Conservation (phyloP, 1,140 invertebrate genomes). For the Drosophila tsacasi region DNA sequence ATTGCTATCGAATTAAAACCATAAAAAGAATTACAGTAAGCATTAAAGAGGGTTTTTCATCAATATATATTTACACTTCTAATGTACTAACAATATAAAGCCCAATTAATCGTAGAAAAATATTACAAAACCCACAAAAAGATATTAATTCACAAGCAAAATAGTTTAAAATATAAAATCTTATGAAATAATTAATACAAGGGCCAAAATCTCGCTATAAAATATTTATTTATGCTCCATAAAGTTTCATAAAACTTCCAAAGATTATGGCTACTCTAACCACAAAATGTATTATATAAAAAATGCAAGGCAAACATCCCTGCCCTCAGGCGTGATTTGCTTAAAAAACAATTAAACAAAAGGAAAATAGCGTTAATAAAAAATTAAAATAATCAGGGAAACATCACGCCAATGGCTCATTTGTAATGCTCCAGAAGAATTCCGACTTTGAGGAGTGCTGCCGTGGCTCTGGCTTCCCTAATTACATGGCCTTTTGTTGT, state of each 20-base stretch:
- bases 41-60: not conserved
- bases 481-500: conserved; percentile 61
- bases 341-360: conserved; percentile 76
- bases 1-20: not conserved
- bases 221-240: conserved; percentile 27
- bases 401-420: conserved; percentile 75
- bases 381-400: conserved; percentile 65
- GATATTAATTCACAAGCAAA: not conserved
- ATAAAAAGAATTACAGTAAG: not conserved
- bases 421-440: conserved; percentile 74
- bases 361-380: conserved; percentile 41
- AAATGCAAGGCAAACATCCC: conserved; percentile 16
- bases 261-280: not conserved
- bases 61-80: not conserved
- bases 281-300: not conserved
- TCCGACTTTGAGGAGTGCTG: not conserved
- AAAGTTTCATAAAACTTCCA: conserved; percentile 16
- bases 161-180: not conserved
- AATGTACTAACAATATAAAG: not conserved
- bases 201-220: not conserved
- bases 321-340: conserved; percentile 43
- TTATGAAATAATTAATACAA: not conserved
- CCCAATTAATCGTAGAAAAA: not conserved
- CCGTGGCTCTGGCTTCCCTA: conserved; percentile 23
- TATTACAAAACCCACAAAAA: not conserved